Conservation (phyloP, 2,888 invertebrate genomes). For the Hydrotaea cyrtoneurina region DNA sequence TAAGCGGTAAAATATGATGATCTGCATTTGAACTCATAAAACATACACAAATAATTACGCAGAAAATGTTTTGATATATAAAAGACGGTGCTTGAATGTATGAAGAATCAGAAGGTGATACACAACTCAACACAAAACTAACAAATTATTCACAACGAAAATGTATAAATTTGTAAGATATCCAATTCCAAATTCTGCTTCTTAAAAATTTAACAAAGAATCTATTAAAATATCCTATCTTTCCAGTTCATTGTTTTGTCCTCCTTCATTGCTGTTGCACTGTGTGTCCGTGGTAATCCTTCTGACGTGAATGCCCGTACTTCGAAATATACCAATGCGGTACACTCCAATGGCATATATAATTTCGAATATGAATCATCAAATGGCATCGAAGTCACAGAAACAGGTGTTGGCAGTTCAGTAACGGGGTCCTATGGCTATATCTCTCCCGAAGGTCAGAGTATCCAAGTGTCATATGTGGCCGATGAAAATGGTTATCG, state of each 20-base stretch:
- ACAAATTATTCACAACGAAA: background rate
- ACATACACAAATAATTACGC: too few species aligned
- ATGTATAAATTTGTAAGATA: conserved; percentile 74
- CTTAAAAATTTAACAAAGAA: background rate
- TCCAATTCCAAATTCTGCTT: background rate
- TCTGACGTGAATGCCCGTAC: conserved; percentile 72
- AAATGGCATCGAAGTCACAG: conserved; percentile 83
- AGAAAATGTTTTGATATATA: too few species aligned
- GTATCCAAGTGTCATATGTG: conserved; percentile 74
- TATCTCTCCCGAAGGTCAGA: conserved; percentile 76
- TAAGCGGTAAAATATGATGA: too few species aligned
- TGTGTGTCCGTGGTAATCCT: conserved; percentile 65
- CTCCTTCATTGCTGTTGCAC: background rate
- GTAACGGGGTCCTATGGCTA: conserved; percentile 77
- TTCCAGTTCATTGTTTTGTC: conserved; percentile 19
- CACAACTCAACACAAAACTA: too few species aligned
- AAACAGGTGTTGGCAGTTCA: conserved; percentile 82
- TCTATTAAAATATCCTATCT: background rate
- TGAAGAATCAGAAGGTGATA: too few species aligned
- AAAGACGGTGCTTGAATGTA: too few species aligned
- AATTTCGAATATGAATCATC: conserved; percentile 82
- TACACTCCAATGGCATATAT: conserved; percentile 80
- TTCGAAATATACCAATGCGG: conserved; percentile 70
- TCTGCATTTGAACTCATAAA: too few species aligned
- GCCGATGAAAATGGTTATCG: conserved; percentile 79